Conservation (phyloP, 2,888 invertebrate species). For the Chymomyza fuscimana region DNA sequence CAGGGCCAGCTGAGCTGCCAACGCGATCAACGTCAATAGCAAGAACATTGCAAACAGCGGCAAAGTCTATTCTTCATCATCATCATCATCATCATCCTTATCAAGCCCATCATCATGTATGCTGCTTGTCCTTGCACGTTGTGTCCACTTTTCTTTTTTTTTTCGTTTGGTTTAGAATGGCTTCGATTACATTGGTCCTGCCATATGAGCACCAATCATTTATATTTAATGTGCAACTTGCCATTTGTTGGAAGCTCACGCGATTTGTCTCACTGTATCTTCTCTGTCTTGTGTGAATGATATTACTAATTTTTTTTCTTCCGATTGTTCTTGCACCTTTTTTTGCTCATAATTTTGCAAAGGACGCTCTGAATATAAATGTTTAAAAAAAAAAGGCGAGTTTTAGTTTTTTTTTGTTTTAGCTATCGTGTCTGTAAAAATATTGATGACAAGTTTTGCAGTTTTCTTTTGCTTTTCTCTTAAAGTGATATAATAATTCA, state of each 20-base stretch:
- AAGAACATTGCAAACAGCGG: background rate
- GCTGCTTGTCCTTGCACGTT: background rate
- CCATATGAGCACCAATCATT: conserved; percentile 41
- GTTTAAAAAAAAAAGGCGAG: too few relatives aligned
- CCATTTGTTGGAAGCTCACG: background rate
- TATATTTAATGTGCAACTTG: conserved; percentile 45
- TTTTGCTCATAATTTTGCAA: too few relatives aligned
- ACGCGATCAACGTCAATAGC: background rate
- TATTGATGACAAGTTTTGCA: too few relatives aligned
- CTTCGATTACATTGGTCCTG: conserved; percentile 25
- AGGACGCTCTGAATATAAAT: too few relatives aligned
- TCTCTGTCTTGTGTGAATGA: background rate
- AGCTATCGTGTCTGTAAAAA: too few relatives aligned
- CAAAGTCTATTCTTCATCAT: background rate
- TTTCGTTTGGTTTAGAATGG: background rate
- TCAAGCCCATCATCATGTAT: background rate
- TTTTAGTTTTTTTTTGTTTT: too few relatives aligned
- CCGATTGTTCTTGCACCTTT: too few relatives aligned
- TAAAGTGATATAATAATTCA: too few relatives aligned
- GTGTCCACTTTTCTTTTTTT: background rate
- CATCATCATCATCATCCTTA: background rate
- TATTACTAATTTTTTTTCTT: background rate
- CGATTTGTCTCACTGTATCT: background rate
- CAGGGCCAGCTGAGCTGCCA: background rate
- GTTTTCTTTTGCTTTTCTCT: too few relatives aligned